A percentile compares a stretch with the other conserved stretches of the same genome.
phyloP scores from a whole-genome alignment of 1,140 invertebrate genomes.

The Uloborus diversus region DNA sequence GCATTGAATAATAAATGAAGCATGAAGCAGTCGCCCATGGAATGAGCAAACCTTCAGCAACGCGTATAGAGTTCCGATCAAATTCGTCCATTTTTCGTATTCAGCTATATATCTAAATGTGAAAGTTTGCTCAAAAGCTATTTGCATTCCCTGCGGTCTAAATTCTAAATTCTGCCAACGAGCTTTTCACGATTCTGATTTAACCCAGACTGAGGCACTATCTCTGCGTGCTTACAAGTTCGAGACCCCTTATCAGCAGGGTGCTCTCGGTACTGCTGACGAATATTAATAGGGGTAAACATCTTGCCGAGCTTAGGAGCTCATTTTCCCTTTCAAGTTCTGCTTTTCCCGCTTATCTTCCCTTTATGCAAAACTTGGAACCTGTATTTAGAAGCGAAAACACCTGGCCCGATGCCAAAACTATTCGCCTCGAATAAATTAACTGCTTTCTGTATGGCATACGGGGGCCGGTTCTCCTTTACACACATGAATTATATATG shows the following conservation, averaged over 20 bases:
- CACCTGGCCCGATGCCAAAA: conserved; percentile 37
- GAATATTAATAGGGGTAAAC: conserved; percentile 32
- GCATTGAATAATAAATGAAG: no score
- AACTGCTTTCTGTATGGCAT: conserved; percentile 11
- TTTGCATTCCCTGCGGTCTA: background rate
- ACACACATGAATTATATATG: conserved; percentile 49
- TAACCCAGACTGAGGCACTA: no score
- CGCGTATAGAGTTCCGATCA: no score
- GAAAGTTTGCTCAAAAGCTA: background rate
- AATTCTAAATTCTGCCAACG: background rate
- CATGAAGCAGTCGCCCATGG: no score
- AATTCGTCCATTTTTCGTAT: no score
- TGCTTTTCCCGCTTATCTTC: conserved; percentile 37
- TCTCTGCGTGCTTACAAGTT: background rate
- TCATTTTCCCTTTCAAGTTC: conserved; percentile 41
- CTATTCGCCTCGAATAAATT: conserved; percentile 24
- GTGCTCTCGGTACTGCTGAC: background rate
- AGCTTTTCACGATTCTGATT: background rate
- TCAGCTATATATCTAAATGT: background rate
- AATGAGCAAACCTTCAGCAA: no score
- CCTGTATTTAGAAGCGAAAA: conserved; percentile 5
- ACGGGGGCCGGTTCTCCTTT: conserved; percentile 12
- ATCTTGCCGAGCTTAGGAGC: background rate
- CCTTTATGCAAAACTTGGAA: conserved; percentile 44
- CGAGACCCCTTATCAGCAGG: conserved; percentile 4